Base-by-base conservation (phyloP, 1,140 invertebrate genomes). In the Drosophila azteca region DNA sequence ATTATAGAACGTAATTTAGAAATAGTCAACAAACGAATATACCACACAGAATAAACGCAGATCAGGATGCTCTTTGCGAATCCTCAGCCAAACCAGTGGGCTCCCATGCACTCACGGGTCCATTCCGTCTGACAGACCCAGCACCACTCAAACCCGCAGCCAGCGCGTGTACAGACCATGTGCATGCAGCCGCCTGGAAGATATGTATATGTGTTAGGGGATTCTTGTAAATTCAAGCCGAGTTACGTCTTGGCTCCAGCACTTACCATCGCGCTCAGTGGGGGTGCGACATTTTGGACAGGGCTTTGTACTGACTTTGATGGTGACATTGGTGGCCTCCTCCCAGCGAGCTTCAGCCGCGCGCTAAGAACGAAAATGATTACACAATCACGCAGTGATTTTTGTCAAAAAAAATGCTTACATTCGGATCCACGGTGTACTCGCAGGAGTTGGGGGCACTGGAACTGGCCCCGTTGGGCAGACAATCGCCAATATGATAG, bases 231-330 rank as follows among this genome's bases (percentile, higher is more conserved):
- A 45, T 13, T n/a, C n/a, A n/a, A n/a, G n/a, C n/a, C 52, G n/a
- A 54, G 13, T n/a, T 46, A 24, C 44, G 11, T 26, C 51, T 50
- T 68, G 26, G n/a, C 17, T 17, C 22, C 48, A 13, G 11, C 43
- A 74, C 76, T 90, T 91, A 95, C 96, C 96, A 92, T 95, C 95
- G 90, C 96, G 92, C 93, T 98, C 97, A 2, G 96, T 98, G 41
- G 96, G 95, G 9, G 96, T 96, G 76, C 96, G 93, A 92, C 97
- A 98, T 79, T 96, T 95, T 2, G 97, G 97, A 92, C 97, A 98
- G 1, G 96, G 96, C 92, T 98, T 98, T 9, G 96, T 97, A 6
- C 94, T 95, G 60, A 95, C 94, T 92, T 95, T 94, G 67, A 98
- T 97, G 1, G 95, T 94, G 49, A 95, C 94, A 81, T 94, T 94